Evolutionary conservation across 2,113 vertebrate species (phyloP), one percentile per base, ranked within the genome.

Genomic region (Tragelaphus buxtoni): DNA sequence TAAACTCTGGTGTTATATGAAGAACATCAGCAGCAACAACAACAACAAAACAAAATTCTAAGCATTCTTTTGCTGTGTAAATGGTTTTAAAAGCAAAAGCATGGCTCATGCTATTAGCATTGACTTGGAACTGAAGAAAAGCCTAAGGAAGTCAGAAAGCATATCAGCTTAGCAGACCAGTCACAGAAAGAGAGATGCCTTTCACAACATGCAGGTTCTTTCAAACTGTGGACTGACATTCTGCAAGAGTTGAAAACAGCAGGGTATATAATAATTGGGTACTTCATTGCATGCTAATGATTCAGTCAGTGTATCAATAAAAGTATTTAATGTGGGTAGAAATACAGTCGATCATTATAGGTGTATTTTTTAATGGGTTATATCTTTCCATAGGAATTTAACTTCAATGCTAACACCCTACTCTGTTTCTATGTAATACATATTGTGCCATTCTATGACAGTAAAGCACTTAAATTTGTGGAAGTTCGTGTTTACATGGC

Each of bases 241-340:
- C 83, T 94, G 90, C 58, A 92, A 79, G 94, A 97, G 96, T 14
- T 35, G 30, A 96, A 98, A 98, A 97, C 98, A 98, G 98, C 97
- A 95, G 98, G 94, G 93, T 88, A 97, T 97, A 95, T 96, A 97
- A 96, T 97, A 98, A 98, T 97, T 98, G 98, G 96, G 22, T 95
- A 97, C 79, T 98, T 96, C 91, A 91, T 97, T 97, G 96, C 97
- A 98, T 98, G 96, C 97, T 98, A 98, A 98, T 97, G 96, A 97
- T 65, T 94, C 83, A 89, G 79, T 65, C 93, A 95, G 76, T 89
- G 55, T 77, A 56, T 20, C 88, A 58, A 90, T 56, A 93, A 95
- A 95, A 91, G 72, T 85, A 47, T 81, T 96, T 88, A 97, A 92
- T 90, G 96, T 93, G 93, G 55, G 76, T 49, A 58, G 96, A 98